Percentiles rank a stretch among this genome's conserved stretches.
phyloP scores from a whole-genome alignment of 2,797 vertebrate species.

The Neostethus bicornis region DNA sequence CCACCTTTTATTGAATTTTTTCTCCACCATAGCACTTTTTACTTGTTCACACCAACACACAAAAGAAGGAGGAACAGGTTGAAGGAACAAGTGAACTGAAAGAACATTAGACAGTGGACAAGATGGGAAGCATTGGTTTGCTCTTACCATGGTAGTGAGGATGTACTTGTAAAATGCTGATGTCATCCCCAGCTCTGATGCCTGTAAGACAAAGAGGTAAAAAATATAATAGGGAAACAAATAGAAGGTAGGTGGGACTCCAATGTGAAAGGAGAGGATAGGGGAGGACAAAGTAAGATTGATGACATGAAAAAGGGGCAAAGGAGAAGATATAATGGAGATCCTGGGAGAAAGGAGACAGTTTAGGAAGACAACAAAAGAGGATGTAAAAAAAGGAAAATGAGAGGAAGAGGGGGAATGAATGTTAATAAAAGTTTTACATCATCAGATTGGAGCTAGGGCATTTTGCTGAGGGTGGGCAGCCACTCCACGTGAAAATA shows the following conservation, averaged over 20 bases:
- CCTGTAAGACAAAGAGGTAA: conserved; percentile 63
- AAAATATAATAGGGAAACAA: conserved; percentile 42
- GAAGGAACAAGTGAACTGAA: conserved; percentile 15
- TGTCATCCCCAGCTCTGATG: conserved; percentile 87
- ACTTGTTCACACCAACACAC: conserved; percentile 32
- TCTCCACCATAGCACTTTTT: conserved; percentile 41
- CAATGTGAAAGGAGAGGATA: conserved; percentile 21
- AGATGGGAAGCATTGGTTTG: conserved; percentile 18
- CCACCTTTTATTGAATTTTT: conserved; percentile 39
- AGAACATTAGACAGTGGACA: conserved; percentile 1
- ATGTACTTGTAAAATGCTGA: conserved; percentile 90
- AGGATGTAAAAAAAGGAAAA: conserved; percentile 32
- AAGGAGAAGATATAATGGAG: conserved; percentile 30
- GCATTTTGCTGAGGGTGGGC: conserved; percentile 59
- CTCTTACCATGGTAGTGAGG: conserved; percentile 88
- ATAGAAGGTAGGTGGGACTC: conserved; percentile 26
- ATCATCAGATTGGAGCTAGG: conserved; percentile 62
- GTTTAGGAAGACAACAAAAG: conserved; percentile 38
- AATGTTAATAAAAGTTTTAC: conserved; percentile 72
- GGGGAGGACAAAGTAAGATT: conserved; percentile 15
- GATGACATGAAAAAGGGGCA: conserved; percentile 31
- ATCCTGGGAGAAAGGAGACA: conserved; percentile 45
- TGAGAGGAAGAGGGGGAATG: conserved; percentile 33
- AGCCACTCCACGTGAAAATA: conserved; percentile 50
- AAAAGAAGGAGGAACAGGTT: conserved; percentile 24